Conservation (phyloP, 2,888 invertebrate genomes). For the Harpagoxenus sublaevis region DNA sequence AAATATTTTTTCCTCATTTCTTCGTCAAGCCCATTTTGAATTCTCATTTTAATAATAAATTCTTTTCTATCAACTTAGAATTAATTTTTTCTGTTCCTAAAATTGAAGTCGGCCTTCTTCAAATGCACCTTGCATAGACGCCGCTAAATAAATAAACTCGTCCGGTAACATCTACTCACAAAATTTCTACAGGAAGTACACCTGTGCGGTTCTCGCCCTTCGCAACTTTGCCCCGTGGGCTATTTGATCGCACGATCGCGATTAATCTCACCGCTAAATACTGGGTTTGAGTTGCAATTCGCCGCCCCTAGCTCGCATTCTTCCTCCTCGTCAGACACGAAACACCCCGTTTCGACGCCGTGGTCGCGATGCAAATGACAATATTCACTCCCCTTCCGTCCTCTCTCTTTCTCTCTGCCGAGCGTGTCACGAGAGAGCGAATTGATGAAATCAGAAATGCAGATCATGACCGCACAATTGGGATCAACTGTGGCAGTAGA, state of each 20-base stretch:
- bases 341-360: constrained; percentile 11
- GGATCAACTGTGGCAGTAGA: constrained; percentile 67
- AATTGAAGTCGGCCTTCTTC: background rate
- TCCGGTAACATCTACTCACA: background rate
- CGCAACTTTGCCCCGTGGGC: constrained; percentile 2
- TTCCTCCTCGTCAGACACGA: constrained; percentile 49
- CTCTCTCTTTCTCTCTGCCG: constrained; percentile 14
- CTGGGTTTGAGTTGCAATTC: constrained; percentile 64
- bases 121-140: background rate
- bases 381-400: constrained; percentile 1
- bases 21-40: background rate
- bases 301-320: constrained; percentile 56
- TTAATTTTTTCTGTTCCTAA: background rate
- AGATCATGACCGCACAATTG: constrained; percentile 78
- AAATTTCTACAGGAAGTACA: constrained; percentile 31
- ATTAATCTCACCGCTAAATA: constrained; percentile 76
- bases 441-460: constrained; percentile 82
- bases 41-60: background rate
- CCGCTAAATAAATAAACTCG: constrained; percentile 1
- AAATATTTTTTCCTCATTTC: background rate
- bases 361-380: constrained; percentile 78
- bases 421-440: constrained; percentile 68
- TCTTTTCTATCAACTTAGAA: background rate
- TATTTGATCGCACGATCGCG: constrained; percentile 47
- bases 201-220: constrained; percentile 19